Base-by-base conservation (phyloP, 2,888 invertebrate species). In the Cyrtodaria siliqua region DNA sequence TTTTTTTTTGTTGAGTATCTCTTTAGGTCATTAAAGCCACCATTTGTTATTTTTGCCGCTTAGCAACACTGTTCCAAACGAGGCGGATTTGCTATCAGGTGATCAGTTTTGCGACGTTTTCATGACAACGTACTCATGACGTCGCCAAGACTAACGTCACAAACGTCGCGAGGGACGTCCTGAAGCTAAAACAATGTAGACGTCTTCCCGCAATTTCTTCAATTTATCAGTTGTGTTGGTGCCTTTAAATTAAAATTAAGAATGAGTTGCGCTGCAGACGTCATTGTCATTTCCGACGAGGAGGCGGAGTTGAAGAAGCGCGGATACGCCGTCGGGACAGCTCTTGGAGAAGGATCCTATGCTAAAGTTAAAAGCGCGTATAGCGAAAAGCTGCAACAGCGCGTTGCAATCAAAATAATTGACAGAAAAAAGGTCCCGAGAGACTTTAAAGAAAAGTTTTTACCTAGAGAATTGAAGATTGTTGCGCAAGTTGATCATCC, bases 391-490 rank as follows among this genome's bases (percentile, higher is more conserved):
- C 56, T 85, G 6, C 84, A 90, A 61, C 85, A 82, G 50, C 67
- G 88, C 8, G 88, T 90, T 12, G 90, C 86, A 0, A 70, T 90
- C 64, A 97, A 97, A 94, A 96, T 98, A 90, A 95, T 97, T 66
- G 97, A 96, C 91, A 79, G 82, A 26, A 90, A 86, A 76, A 95
- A 95, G 88, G 96, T 96, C 0, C 96, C 96, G 0, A 95, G 95
- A 85, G 96, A 97, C 91, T 97, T 96, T 87, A 95, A 96, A 18
- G 94, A 94, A 42, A 96, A 96, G 92, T 97, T 97, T 93, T 94
- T 97, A 71, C 97, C 97, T 0, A 94, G 97, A 68, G 97, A 97
- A 93, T 93, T 97, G 73, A 96, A 96, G 85, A 95, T 97, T 61
- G 93, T 97, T 64, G 95, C 95, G 49, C 95, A 95, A 83, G 92